Percentiles rank a stretch among this genome's conserved stretches.
phyloP scores from a whole-genome alignment of 1,140 invertebrate genomes.

The Ostrea edulis region DNA sequence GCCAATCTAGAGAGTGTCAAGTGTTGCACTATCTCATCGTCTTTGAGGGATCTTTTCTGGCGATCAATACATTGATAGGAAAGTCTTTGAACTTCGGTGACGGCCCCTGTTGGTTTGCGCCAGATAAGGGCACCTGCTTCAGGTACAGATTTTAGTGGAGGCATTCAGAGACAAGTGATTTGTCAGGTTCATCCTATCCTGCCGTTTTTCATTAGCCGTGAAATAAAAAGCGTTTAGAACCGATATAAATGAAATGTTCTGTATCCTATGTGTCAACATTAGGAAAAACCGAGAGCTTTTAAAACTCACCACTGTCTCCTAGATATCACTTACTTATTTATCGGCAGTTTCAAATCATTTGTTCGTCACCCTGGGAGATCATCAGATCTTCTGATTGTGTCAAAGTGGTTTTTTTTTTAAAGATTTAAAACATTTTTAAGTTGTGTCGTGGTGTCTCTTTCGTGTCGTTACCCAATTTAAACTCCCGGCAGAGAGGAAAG shows the following conservation, averaged over 20 bases:
- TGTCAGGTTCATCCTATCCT: too few relatives aligned
- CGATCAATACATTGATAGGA: constrained; percentile 11
- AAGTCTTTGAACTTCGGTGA: background rate
- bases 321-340: constrained; percentile 8
- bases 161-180: background rate
- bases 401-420: background rate
- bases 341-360: constrained; percentile 9
- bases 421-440: background rate
- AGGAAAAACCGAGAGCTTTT: constrained; percentile 1
- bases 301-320: background rate
- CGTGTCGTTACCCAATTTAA: background rate
- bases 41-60: background rate
- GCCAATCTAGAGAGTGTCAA: constrained; percentile 10
- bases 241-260: background rate
- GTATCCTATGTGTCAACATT: background rate
- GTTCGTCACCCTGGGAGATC: background rate
- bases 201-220: background rate
- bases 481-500: background rate
- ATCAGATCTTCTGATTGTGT: background rate
- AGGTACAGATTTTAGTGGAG: background rate
- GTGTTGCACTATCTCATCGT: constrained; percentile 22
- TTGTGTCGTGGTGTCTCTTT: background rate
- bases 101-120: background rate
- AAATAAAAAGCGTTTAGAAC: background rate
- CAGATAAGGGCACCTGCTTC: constrained; percentile 20